These are phyloP conservation scores for Drosophila subpulchrella DNA, from an alignment of 1,140 invertebrate species.

Conservation along the genomic window DNA sequence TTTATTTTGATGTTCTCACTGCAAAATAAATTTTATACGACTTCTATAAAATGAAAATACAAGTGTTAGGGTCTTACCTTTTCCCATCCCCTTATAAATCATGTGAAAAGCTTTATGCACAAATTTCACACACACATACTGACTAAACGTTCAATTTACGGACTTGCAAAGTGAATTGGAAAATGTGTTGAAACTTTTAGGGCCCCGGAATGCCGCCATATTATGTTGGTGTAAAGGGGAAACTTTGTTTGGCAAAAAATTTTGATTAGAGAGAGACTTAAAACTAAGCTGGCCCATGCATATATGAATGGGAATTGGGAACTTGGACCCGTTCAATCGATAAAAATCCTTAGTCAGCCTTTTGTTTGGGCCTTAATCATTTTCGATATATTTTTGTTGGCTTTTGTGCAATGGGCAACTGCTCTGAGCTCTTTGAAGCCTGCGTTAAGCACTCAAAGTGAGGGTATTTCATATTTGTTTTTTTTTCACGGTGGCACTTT, in stretches of 20 bases:
- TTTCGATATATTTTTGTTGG: slow-evolving; percentile 42
- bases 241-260: slow-evolving; percentile 57
- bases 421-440: slow-evolving; percentile 45
- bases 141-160: slow-evolving; percentile 36
- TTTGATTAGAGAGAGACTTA: slow-evolving; percentile 69
- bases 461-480: slow-evolving; percentile 49
- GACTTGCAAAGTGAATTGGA: slow-evolving; percentile 47
- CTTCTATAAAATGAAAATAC: background rate
- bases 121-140: background rate
- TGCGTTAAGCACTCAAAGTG: slow-evolving; percentile 55
- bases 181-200: slow-evolving; percentile 31
- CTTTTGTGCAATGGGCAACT: slow-evolving; percentile 22
- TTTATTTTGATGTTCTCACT: background rate
- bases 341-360: slow-evolving; percentile 47
- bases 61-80: slow-evolving; percentile 11
- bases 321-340: slow-evolving; percentile 51
- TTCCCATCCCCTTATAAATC: slow-evolving; percentile 27
- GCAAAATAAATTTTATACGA: background rate
- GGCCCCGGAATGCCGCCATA: slow-evolving; percentile 31
- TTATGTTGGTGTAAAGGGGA: slow-evolving; percentile 19
- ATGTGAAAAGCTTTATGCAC: slow-evolving; percentile 16
- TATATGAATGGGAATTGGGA: slow-evolving; percentile 41
- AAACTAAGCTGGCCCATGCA: slow-evolving; percentile 51
- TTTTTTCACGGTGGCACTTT: slow-evolving; percentile 39
- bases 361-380: slow-evolving; percentile 58